Conservation (phyloP, 2,888 invertebrate species). For the Apomyelois bistriatella region DNA sequence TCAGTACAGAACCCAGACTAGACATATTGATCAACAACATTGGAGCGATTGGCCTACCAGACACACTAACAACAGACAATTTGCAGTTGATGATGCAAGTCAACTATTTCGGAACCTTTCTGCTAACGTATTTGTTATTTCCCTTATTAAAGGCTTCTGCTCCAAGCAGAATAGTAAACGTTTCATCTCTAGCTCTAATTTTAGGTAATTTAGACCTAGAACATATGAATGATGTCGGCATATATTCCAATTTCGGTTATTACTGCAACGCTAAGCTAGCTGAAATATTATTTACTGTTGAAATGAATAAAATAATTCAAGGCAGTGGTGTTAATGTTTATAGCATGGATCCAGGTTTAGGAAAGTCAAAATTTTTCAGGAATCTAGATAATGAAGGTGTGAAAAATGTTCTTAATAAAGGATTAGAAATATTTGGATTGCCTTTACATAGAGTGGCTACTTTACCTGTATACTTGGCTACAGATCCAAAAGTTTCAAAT, state of each 20-base stretch:
- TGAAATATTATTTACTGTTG: constrained; percentile 62
- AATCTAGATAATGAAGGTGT: constrained; percentile 43
- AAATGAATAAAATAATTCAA: constrained; percentile 58
- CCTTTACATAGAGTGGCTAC: constrained; percentile 44
- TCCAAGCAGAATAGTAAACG: constrained; percentile 54
- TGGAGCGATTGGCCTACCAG: constrained; percentile 64
- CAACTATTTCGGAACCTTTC: constrained; percentile 57
- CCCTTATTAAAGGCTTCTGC: constrained; percentile 49
- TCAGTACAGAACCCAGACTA: constrained; percentile 63
- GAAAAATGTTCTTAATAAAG: constrained; percentile 35
- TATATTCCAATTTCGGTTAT: constrained; percentile 76
- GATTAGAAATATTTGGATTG: constrained; percentile 39
- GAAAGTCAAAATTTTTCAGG: constrained; percentile 88
- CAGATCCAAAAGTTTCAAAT: constrained; percentile 41
- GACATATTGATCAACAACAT: constrained; percentile 71
- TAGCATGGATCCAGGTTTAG: constrained; percentile 91
- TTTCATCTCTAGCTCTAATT: constrained; percentile 80
- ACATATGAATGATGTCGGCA: constrained; percentile 84
- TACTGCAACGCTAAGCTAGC: constrained; percentile 77
- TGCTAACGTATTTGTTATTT: constrained; percentile 53
- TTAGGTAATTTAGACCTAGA: constrained; percentile 84
- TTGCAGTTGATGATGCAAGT: constrained; percentile 82
- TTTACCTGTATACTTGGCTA: constrained; percentile 52
- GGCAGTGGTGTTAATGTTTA: constrained; percentile 84
- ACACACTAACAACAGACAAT: constrained; percentile 78